These are phyloP conservation scores for Telenomus remus DNA, from an alignment of 1,140 invertebrate species.

Conservation along the genomic window DNA sequence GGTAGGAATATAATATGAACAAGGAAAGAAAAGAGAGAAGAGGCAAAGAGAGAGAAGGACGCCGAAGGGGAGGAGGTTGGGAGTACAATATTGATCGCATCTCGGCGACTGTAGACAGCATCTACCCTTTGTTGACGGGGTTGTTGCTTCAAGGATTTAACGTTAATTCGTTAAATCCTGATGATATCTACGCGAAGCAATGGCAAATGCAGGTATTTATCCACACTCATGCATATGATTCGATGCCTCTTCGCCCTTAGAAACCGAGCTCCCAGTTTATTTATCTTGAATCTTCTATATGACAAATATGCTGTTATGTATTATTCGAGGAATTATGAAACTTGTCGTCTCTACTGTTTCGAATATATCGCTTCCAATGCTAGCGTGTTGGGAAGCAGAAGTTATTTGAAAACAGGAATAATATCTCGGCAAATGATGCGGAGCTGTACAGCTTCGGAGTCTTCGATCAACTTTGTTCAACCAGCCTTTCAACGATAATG, in stretches of 20 bases:
- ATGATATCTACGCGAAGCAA: constrained; percentile 52
- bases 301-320: constrained; percentile 39
- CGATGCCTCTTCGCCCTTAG: constrained; percentile 33
- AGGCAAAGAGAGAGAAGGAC: constrained; percentile 13
- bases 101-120: constrained; percentile 73
- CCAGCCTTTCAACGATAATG: too few relatives aligned
- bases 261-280: constrained; percentile 28
- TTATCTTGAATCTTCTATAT: constrained; percentile 49
- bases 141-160: constrained; percentile 73
- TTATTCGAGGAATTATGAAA: constrained; percentile 37
- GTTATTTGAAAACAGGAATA: too few relatives aligned
- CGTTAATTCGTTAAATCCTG: constrained; percentile 67
- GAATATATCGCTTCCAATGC: constrained; percentile 19
- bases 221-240: constrained; percentile 55
- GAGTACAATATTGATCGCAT: constrained; percentile 75
- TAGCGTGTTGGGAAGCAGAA: too few relatives aligned
- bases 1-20: constrained; percentile 57
- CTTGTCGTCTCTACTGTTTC: constrained; percentile 16
- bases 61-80: constrained; percentile 16
- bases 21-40: constrained; percentile 43
- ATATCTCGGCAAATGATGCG: too few relatives aligned
- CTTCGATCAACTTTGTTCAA: too few relatives aligned
- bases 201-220: constrained; percentile 56
- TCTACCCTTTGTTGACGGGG: constrained; percentile 73
- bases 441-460: too few relatives aligned